Percentiles rank a stretch among this genome's conserved stretches.
phyloP scores from a whole-genome alignment of 2,797 vertebrate species.

The Onychomys torridus region DNA sequence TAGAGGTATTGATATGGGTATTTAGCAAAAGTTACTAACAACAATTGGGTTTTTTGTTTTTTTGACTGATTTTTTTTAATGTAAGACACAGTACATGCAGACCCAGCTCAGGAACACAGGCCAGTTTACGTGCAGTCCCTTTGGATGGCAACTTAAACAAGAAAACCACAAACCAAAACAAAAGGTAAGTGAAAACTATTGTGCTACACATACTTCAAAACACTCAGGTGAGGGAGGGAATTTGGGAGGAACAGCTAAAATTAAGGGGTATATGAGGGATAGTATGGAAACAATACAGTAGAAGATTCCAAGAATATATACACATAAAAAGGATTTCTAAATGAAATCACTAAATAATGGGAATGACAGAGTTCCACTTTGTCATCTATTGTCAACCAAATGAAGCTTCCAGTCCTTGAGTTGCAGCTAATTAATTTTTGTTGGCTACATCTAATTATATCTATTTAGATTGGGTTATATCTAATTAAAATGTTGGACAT shows the following conservation, averaged over 20 bases:
- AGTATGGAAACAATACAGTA: neutral
- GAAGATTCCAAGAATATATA: neutral
- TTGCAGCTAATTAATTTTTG: no score
- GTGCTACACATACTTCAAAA: neutral
- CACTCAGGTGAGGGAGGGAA: neutral
- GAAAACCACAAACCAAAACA: neutral
- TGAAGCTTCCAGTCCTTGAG: neutral
- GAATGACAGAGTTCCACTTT: neutral
- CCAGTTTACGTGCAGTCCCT: neutral
- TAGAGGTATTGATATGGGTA: neutral
- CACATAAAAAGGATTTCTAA: neutral
- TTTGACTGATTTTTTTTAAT: neutral
- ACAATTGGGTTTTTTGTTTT: neutral
- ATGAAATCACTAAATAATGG: neutral
- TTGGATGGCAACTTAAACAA: neutral
- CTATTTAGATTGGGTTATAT: neutral
- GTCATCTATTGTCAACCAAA: neutral
- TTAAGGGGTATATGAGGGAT: neutral
- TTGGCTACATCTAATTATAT: no score
- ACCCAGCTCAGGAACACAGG: neutral
- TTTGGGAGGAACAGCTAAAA: neutral
- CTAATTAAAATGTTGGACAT: neutral
- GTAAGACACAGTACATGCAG: neutral
- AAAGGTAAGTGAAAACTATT: neutral
- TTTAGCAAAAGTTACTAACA: neutral